Percentiles rank a stretch among this genome's conserved stretches.
Conservation (phyloP, 2,113 vertebrate species). For the Lota lota region DNA sequence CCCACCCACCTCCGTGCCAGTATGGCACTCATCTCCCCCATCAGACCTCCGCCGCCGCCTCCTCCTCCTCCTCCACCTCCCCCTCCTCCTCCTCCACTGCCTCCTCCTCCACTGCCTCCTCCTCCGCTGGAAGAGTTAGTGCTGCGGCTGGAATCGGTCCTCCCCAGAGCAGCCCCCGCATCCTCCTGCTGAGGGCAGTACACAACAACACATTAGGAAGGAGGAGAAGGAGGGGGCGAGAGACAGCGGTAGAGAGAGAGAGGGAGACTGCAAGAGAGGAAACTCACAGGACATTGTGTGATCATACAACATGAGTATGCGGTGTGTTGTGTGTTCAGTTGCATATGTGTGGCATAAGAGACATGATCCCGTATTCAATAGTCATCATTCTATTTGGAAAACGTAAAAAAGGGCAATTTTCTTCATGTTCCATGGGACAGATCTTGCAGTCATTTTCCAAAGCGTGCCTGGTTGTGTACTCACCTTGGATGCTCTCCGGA, state of each 20-base stretch:
- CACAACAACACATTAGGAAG: constrained; percentile 26
- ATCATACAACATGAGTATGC: no score
- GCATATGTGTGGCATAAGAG: no score
- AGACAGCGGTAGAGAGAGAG: neutral
- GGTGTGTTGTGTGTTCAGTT: no score
- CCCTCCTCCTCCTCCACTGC: constrained; percentile 45
- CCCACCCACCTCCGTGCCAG: constrained; percentile 81
- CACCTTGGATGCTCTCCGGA: constrained; percentile 85
- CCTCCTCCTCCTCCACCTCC: constrained; percentile 63
- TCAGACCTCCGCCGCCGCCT: constrained; percentile 77
- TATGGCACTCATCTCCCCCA: constrained; percentile 93
- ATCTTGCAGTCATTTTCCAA: no score
- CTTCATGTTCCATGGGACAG: no score
- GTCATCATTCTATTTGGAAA: no score
- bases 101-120: constrained; percentile 64
- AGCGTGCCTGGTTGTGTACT: constrained; percentile 6
- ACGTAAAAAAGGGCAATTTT: no score
- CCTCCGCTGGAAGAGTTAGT: constrained; percentile 68
- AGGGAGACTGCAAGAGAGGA: neutral
- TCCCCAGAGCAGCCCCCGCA: constrained; percentile 49
- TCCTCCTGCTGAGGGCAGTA: constrained; percentile 76
- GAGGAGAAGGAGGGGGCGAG: neutral
- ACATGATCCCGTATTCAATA: no score
- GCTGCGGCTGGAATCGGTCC: constrained; percentile 70
- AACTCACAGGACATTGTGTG: no score